phyloP scores from a whole-genome alignment of 2,888 invertebrate species.

The Tipula lateralis region DNA sequence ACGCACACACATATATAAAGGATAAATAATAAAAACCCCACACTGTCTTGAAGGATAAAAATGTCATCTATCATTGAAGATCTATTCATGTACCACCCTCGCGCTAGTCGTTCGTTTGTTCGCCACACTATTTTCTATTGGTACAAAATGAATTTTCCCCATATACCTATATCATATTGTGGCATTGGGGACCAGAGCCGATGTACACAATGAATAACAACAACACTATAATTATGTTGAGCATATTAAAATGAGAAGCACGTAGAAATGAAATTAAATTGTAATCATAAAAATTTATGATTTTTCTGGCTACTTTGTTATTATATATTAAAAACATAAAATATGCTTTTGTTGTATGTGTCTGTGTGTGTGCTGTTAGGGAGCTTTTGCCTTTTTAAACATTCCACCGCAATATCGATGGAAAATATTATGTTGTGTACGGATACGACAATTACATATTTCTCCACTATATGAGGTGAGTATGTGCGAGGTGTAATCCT shows the following conservation, averaged over 20 bases:
- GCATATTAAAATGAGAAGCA: background rate
- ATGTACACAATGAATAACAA: background rate
- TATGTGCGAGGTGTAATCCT: too few relatives aligned
- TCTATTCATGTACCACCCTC: background rate
- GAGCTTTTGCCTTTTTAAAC: background rate
- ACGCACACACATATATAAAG: too few relatives aligned
- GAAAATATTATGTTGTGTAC: background rate
- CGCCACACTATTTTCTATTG: background rate
- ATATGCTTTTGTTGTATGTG: background rate
- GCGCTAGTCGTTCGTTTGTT: background rate
- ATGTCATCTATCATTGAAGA: background rate
- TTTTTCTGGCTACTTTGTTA: background rate
- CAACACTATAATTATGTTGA: background rate
- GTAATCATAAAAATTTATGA: slow-evolving; percentile 24
- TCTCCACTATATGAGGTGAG: too few relatives aligned
- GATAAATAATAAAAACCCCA: background rate
- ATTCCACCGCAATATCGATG: background rate
- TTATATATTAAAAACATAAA: background rate
- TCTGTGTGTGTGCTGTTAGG: background rate
- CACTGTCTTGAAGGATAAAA: background rate
- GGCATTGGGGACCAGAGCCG: background rate
- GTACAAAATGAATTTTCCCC: background rate
- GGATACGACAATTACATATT: background rate
- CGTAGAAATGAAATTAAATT: background rate
- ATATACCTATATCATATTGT: background rate